phyloP scores from a whole-genome alignment of 2,113 vertebrate genomes.

The Nothobranchius kuhntae region DNA sequence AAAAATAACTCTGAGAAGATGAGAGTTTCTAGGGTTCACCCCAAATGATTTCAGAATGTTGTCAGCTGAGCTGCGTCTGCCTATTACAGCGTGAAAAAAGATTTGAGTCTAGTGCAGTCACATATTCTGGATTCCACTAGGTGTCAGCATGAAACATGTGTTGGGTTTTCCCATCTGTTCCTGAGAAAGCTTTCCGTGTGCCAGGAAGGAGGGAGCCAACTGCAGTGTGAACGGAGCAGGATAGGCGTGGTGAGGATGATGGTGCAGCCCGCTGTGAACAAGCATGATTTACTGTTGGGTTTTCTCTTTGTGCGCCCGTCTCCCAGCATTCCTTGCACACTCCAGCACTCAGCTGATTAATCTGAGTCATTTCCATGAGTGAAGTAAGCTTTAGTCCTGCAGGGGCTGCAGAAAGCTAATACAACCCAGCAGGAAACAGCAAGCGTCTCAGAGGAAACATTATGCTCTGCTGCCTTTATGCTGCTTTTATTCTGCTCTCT shows the following conservation, averaged over 20 bases:
- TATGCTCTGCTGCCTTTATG: conserved; percentile 43
- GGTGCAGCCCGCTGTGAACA: conserved; percentile 47
- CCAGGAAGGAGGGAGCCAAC: conserved; percentile 44
- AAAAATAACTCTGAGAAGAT: conserved; percentile 1
- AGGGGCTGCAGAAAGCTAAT: conserved; percentile 53
- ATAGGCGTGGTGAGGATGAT: conserved; percentile 45
- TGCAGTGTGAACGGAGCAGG: conserved; percentile 47
- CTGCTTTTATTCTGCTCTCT: conserved; percentile 29
- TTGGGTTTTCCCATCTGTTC: conserved; percentile 63
- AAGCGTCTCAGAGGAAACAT: conserved; percentile 30
- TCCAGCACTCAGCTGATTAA: conserved; percentile 73
- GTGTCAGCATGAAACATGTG: conserved; percentile 57
- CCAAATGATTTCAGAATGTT: background rate
- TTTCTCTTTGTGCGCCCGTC: conserved; percentile 38
- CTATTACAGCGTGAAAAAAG: background rate
- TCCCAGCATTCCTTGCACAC: conserved; percentile 38
- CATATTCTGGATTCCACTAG: conserved; percentile 55
- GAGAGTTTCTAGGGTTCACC: background rate
- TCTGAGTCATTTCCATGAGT: conserved; percentile 70
- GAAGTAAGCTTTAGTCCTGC: conserved; percentile 54
- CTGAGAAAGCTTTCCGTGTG: conserved; percentile 45
- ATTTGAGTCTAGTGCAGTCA: conserved; percentile 20
- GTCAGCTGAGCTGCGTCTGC: background rate
- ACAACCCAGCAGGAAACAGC: conserved; percentile 52
- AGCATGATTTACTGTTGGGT: conserved; percentile 63